Percentiles rank a stretch among this genome's conserved stretches.
Evolutionary conservation across 2,797 vertebrate genomes (phyloP).

Genomic region (Alauda arvensis): DNA sequence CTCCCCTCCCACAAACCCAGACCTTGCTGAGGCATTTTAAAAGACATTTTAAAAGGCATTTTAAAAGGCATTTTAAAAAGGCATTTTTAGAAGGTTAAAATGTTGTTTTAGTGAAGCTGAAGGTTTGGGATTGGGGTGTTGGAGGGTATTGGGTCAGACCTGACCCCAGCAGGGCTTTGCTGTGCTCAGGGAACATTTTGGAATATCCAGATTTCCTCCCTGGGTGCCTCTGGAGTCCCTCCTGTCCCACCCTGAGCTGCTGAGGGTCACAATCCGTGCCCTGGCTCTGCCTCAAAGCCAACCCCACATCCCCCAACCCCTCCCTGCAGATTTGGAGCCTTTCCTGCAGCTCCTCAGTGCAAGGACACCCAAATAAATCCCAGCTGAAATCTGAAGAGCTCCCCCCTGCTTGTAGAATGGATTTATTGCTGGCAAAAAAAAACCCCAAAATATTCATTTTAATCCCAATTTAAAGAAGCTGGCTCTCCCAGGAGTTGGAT

Average conservation of each 20-base stretch:
- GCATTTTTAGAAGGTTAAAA: background rate
- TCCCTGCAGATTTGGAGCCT: background rate
- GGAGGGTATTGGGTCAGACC: background rate
- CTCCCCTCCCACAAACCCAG: background rate
- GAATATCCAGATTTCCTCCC: background rate
- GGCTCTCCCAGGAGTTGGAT: background rate
- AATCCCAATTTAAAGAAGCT: rapidly evolving
- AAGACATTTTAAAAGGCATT: background rate
- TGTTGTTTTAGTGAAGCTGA: background rate
- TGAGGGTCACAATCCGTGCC: background rate
- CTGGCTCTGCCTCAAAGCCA: background rate
- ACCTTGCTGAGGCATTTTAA: rapidly evolving
- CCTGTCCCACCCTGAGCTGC: background rate
- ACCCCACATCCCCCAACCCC: background rate
- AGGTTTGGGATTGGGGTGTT: no score
- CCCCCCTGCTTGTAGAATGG: background rate
- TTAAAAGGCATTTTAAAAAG: background rate
- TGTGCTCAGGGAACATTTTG: rapidly evolving
- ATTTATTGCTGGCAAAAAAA: background rate
- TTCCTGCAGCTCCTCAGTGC: background rate
- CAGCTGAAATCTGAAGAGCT: background rate
- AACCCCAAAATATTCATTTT: background rate
- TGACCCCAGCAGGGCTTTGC: rapidly evolving
- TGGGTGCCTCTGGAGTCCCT: background rate
- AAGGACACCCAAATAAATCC: background rate